phyloP scores from a whole-genome alignment of 2,797 vertebrate species.

The Furcifer pardalis region DNA sequence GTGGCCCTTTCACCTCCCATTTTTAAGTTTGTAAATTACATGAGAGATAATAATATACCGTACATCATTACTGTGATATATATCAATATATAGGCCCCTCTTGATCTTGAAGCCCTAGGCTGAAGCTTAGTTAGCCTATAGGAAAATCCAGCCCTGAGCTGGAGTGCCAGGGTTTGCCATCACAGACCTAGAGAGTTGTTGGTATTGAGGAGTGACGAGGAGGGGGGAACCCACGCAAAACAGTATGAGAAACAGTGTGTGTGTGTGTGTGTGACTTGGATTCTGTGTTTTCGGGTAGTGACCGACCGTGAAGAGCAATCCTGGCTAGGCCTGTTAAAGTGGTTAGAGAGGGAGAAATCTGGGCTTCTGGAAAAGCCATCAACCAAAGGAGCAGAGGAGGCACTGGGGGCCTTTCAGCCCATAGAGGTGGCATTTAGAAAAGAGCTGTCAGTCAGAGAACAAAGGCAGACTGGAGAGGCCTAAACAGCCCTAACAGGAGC shows the following conservation, averaged over 20 bases:
- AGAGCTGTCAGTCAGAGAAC: slow-evolving; percentile 59
- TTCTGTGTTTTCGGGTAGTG: background rate
- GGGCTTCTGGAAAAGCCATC: slow-evolving; percentile 68
- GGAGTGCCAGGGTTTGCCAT: too few relatives aligned
- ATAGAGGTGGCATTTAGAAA: slow-evolving; percentile 44
- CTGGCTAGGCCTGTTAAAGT: too few relatives aligned
- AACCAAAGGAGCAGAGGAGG: slow-evolving; percentile 56
- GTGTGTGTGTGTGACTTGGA: background rate
- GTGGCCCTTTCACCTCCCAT: too few relatives aligned
- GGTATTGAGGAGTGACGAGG: background rate
- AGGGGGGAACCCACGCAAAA: background rate
- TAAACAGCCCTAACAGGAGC: slow-evolving; percentile 29
- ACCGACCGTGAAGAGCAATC: background rate
- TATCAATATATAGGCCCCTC: too few relatives aligned
- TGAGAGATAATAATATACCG: too few relatives aligned
- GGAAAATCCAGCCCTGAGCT: too few relatives aligned
- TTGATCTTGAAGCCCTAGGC: too few relatives aligned
- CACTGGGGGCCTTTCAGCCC: slow-evolving; percentile 50
- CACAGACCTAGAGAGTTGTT: too few relatives aligned
- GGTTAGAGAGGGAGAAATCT: slow-evolving; percentile 11
- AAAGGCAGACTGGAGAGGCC: slow-evolving; percentile 55
- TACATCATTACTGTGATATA: too few relatives aligned
- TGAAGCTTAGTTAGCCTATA: too few relatives aligned
- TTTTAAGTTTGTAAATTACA: too few relatives aligned
- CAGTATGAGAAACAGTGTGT: too few relatives aligned